Evolutionary conservation across 1,140 invertebrate species (phyloP).

Genomic region (Hirudo medicinalis): DNA sequence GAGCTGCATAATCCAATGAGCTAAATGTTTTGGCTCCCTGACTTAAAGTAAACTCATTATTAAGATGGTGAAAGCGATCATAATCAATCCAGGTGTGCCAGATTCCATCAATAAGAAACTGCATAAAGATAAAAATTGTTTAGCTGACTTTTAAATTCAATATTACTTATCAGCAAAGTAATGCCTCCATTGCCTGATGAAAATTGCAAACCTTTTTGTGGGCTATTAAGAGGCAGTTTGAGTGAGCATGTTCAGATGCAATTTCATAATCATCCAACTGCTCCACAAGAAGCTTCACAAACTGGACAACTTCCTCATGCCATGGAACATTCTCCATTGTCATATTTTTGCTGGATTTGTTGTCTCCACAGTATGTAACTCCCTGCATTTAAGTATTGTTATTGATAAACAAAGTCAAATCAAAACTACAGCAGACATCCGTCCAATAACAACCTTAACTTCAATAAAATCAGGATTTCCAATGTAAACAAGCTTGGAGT

Average conservation of each 20-base stretch:
- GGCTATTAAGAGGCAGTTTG: constrained; percentile 51
- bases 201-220: constrained; percentile 44
- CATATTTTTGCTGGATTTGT: constrained; percentile 45
- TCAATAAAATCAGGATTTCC: constrained; percentile 56
- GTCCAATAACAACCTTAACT: constrained; percentile 44
- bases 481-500: constrained; percentile 48
- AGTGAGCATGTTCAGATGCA: constrained; percentile 54
- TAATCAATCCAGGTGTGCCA: constrained; percentile 57
- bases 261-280: constrained; percentile 47
- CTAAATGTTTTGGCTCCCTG: constrained; percentile 42
- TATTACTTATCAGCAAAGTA: not conserved
- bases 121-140: not conserved
- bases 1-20: constrained; percentile 47
- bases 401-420: not conserved
- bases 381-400: constrained; percentile 37
- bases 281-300: constrained; percentile 44
- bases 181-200: not conserved
- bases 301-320: constrained; percentile 51
- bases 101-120: constrained; percentile 32
- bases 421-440: constrained; percentile 11
- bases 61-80: constrained; percentile 46
- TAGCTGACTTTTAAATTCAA: not conserved
- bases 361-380: constrained; percentile 53
- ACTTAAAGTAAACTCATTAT: constrained; percentile 38
- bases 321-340: constrained; percentile 57